Conservation (phyloP, 2,113 vertebrate genomes). For the Camelus bactrianus region DNA sequence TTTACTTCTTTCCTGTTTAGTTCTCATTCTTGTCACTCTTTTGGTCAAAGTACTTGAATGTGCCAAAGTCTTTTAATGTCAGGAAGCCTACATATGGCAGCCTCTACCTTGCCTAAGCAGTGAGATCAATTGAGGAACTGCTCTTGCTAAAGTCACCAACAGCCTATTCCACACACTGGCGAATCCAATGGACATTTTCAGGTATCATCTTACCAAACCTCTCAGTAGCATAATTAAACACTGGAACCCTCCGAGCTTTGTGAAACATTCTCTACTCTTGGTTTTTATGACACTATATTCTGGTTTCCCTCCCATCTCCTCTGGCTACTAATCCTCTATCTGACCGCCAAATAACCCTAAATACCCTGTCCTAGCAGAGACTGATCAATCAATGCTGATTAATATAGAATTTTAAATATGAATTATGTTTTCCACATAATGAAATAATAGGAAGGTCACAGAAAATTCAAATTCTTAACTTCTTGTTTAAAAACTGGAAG, state of each 20-base stretch:
- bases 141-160: background rate
- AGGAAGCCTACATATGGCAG: background rate
- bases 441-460: background rate
- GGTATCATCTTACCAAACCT: background rate
- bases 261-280: background rate
- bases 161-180: background rate
- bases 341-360: background rate
- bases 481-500: background rate
- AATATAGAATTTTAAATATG: background rate
- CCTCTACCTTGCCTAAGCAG: background rate
- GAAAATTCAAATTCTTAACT: background rate
- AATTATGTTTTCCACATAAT: background rate
- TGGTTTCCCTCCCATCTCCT: background rate
- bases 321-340: background rate
- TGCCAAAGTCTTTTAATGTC: background rate
- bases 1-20: background rate
- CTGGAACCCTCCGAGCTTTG: background rate
- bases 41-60: background rate
- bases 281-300: background rate
- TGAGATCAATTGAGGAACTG: background rate
- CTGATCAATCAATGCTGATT: background rate
- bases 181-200: background rate
- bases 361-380: background rate
- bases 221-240: background rate
- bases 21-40: background rate